These are phyloP conservation scores for Gadopsis marmoratus DNA, from an alignment of 2,797 vertebrate genomes.

Conservation along the genomic window DNA sequence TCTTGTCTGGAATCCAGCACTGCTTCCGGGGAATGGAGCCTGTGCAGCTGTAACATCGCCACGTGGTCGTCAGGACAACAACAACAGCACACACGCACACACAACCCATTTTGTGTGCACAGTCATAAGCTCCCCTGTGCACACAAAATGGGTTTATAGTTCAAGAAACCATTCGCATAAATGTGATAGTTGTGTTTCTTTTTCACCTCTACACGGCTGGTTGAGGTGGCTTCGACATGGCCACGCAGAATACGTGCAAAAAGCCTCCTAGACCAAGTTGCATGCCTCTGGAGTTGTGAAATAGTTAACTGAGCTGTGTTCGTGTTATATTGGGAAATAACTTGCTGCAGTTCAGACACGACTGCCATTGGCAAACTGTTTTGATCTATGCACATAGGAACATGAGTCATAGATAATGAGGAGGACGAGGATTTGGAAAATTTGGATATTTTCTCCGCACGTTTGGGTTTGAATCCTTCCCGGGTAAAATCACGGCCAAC, in stretches of 20 bases:
- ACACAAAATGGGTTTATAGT: slow-evolving; percentile 49
- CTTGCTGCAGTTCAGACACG: slow-evolving; percentile 8
- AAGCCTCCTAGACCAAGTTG: neutral
- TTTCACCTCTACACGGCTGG: neutral
- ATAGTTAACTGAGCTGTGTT: neutral
- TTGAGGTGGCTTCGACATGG: neutral
- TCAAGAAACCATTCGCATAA: slow-evolving; percentile 45
- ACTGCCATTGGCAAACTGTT: slow-evolving; percentile 16
- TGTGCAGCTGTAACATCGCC: slow-evolving; percentile 42
- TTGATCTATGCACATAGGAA: slow-evolving; percentile 17
- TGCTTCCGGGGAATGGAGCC: slow-evolving; percentile 41
- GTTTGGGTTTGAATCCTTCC: slow-evolving; percentile 13
- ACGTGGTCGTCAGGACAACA: slow-evolving; percentile 49
- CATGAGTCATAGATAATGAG: slow-evolving; percentile 12
- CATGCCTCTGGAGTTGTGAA: slow-evolving; percentile 22
- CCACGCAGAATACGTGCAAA: neutral
- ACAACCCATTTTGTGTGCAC: no score
- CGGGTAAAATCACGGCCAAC: slow-evolving; percentile 3
- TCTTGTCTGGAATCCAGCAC: slow-evolving; percentile 72
- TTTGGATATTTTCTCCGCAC: slow-evolving; percentile 6
- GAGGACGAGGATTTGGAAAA: slow-evolving; percentile 37
- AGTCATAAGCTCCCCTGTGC: slow-evolving; percentile 65
- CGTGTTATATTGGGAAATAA: slow-evolving; percentile 23
- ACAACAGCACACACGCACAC: slow-evolving; percentile 27
- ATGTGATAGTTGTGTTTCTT: slow-evolving; percentile 26